Conservation (phyloP, 1,140 invertebrate species). For the Telenomus remus region DNA sequence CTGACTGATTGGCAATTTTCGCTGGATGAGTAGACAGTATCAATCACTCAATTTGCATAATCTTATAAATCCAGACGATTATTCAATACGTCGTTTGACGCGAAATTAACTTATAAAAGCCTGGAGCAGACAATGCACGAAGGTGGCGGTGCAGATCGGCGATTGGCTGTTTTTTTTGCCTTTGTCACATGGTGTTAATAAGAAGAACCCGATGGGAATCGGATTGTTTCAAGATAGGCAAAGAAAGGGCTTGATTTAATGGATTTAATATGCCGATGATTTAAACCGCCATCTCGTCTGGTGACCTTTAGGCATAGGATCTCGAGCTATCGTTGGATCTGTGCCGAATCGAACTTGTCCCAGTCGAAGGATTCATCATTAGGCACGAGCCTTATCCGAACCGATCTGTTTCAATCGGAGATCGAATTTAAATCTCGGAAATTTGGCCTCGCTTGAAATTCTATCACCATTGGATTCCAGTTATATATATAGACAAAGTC, state of each 20-base stretch:
- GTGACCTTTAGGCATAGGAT: constrained; percentile 44
- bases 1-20: too few species aligned
- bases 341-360: constrained; percentile 38
- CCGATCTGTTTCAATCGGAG: constrained; percentile 28
- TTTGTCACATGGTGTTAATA: constrained; percentile 25
- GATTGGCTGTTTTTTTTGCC: constrained; percentile 14
- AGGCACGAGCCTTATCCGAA: constrained; percentile 21
- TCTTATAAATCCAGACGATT: too few species aligned
- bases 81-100: neutral
- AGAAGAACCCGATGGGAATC: constrained; percentile 26
- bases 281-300: constrained; percentile 34
- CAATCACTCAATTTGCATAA: too few species aligned
- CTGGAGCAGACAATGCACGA: constrained; percentile 1
- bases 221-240: constrained; percentile 36
- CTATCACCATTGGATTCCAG: constrained; percentile 30
- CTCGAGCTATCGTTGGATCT: constrained; percentile 49
- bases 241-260: constrained; percentile 42
- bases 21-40: too few species aligned
- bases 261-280: constrained; percentile 47
- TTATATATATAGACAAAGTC: constrained; percentile 46
- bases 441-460: constrained; percentile 42
- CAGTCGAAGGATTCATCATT: constrained; percentile 39
- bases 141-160: neutral
- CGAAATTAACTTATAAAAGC: constrained; percentile 13
- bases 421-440: constrained; percentile 46